Evolutionary conservation across 2,888 invertebrate species (phyloP).

Genomic region (Melanophora roralis): DNA sequence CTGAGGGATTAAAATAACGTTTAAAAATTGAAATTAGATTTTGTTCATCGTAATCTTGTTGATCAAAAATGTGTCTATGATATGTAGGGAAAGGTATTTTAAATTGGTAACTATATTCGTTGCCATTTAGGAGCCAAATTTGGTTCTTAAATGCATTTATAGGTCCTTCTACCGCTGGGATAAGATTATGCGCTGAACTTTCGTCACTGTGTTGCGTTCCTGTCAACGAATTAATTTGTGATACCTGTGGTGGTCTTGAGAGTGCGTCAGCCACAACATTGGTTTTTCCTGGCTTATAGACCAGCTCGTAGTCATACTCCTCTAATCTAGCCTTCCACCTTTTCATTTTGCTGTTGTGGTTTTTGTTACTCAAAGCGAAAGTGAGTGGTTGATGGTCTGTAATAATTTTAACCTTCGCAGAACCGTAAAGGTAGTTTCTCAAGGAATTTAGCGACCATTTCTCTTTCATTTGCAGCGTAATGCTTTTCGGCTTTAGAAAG

Average conservation of each 20-base stretch:
- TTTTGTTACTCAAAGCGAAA: neutral
- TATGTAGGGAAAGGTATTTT: conserved; percentile 11
- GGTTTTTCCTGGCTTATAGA: neutral
- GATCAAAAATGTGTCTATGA: neutral
- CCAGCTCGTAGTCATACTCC: neutral
- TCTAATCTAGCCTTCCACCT: neutral
- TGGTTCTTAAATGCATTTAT: conserved; percentile 41
- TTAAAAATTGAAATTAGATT: neutral
- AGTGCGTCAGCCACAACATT: neutral
- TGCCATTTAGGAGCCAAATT: conserved; percentile 15
- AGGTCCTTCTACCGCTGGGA: conserved; percentile 16
- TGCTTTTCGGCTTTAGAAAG: conserved; percentile 1
- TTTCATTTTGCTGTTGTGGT: neutral
- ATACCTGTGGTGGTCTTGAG: neutral
- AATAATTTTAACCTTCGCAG: neutral
- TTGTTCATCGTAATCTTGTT: neutral
- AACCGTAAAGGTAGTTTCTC: neutral
- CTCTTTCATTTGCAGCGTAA: neutral
- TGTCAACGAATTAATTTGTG: conserved; percentile 25
- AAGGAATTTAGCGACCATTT: neutral
- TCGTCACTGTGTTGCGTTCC: conserved; percentile 24
- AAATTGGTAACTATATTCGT: neutral
- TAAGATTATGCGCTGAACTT: conserved; percentile 32
- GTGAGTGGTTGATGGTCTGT: neutral
- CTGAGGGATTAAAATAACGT: neutral